A percentile compares a stretch with the other conserved stretches of the same genome.
Conservation (phyloP, 2,888 invertebrate species). For the Allygus modestus region DNA sequence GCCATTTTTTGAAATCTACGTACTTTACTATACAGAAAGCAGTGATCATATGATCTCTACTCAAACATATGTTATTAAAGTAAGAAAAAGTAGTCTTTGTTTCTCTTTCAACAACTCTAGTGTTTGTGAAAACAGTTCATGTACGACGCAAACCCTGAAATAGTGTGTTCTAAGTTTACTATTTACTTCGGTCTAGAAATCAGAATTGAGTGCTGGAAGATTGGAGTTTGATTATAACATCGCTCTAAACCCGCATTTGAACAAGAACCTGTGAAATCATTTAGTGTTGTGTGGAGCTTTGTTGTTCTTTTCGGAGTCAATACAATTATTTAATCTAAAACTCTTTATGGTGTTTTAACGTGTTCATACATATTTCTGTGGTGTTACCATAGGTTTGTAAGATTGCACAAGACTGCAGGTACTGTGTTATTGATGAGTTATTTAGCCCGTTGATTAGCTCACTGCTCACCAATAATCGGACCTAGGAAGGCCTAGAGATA, state of each 20-base stretch:
- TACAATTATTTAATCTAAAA: background rate
- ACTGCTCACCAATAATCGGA: no score
- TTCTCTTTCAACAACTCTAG: background rate
- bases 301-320: no score
- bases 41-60: constrained; percentile 64
- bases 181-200: background rate
- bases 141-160: background rate
- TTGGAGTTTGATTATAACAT: background rate
- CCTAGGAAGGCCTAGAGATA: no score
- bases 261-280: background rate
- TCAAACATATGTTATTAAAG: constrained; percentile 41
- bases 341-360: background rate
- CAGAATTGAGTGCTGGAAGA: no score
- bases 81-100: constrained; percentile 13
- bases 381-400: background rate
- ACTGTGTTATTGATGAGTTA: background rate
- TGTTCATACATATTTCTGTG: background rate
- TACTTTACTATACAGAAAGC: constrained; percentile 61
- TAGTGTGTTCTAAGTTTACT: background rate
- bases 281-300: background rate
- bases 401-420: background rate
- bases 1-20: constrained; percentile 54
- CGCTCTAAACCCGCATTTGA: background rate
- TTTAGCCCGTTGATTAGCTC: no score
- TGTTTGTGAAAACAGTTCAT: background rate